Evolutionary conservation across 2,113 vertebrate genomes (phyloP), one percentile per base, ranked within the genome.

Genomic region (Microtus pennsylvanicus): DNA sequence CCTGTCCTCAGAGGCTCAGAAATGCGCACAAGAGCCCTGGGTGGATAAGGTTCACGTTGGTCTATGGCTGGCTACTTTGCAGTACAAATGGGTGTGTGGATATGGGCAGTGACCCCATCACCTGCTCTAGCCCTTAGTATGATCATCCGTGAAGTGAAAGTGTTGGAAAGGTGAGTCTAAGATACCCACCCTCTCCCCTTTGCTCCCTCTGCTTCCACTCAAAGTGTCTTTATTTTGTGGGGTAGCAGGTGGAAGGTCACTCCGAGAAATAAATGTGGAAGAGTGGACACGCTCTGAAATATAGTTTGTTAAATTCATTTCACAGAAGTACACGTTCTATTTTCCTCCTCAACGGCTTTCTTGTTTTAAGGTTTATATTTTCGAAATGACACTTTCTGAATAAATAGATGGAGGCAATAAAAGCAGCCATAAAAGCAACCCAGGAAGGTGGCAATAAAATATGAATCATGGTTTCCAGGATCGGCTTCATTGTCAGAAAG

Each of bases 391-490:
- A 90, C 74, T 94, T 95, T 97, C 90, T 94, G 94, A 96, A 94
- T 97, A 97, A 97, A 95, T 92, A 97, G 88, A 88, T 87, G 30
- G 61, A 1, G 24, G 74, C 33, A 93, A 94, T 96, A 97, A 94
- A 97, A 95, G 12, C 42, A 75, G 74, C 67, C 78, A 91, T 91
- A 80, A 96, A 96, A 94, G 75, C 94, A 91, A 55, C 92, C 90
- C 74, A 85, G 88, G 35, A 94, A 97, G 88, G 89, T 76, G 86
- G 90, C 83, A 67, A 70, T 92, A 97, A 96, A 95, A 65, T 65
- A 83, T 78, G 94, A 96, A 87, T 95, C 90, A 89, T 26, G 33
- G 77, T 47, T 93, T 38, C 19, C 69, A 87, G 86, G 26, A 72
- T 92, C 47, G 26, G 77, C 16, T 67, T 7, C 87, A 86, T 35